Evolutionary conservation across 2,888 invertebrate genomes (phyloP), one percentile per base, ranked within the genome.

Genomic region (Timandra comae): DNA sequence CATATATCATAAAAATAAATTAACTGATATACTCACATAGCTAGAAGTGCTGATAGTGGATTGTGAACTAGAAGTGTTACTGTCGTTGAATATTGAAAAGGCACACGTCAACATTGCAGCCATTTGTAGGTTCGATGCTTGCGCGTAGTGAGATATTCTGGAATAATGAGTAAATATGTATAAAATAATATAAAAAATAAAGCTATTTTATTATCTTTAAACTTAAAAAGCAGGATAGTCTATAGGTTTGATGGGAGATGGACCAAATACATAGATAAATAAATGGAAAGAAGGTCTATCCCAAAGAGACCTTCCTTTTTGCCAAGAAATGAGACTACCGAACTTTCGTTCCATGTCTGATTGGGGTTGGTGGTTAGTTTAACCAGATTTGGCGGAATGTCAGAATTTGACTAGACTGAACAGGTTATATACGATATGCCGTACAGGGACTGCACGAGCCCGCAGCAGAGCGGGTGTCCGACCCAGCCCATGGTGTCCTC

Each of bases 101-200:
- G 94, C 91, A 64, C 97, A 97, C 42, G 94, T 93, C 35, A 98
- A 67, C 93, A 98, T 95, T 1, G 97, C 97, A 2, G 97, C 95
- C 74, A 95, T 98, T 81, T 98, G 98, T 8, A 97, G 87, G 70
- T 98, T 97, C 3, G 91, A 90, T 31, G 92, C 88, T 47, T 89
- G 88, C 0, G 94, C 94, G 66, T 93, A 95, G 72, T 95, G 93
- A 27, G 90, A 87, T 60, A 95, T 95, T 65, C 93, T 93, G 74
- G 43, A 75, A 76, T 43, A 40, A n/a, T n/a, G n/a, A n/a, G n/a
- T n/a, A 29, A 10, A 12, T 11, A 10, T 19, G 20, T 10, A 7
- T 5, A 8, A 29, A 24, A 10, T 5, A 9, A 12, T 7, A 21
- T 1, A 8, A 10, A 21, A 24, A 12, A 29, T 10, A 19, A 43